Evolutionary conservation across 2,113 vertebrate genomes (phyloP).

Genomic region (Coptodon bakossiorum): DNA sequence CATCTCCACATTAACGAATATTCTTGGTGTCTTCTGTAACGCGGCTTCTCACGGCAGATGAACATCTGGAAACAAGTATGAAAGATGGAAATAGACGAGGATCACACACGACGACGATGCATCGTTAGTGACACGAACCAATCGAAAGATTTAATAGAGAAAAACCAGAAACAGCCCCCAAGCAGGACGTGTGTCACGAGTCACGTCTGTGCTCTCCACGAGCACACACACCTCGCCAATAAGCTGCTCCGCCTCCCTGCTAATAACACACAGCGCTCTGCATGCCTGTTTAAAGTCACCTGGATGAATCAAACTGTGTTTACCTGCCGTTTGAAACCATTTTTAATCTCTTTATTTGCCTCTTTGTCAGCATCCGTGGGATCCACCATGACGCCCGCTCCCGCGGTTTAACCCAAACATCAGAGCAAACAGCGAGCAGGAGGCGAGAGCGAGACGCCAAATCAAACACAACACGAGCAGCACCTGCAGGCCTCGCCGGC

Average conservation of each 20-base stretch:
- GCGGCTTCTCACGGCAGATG: no score
- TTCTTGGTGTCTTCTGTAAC: neutral
- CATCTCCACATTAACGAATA: neutral
- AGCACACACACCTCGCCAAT: neutral
- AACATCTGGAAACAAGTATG: neutral
- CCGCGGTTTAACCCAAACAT: neutral
- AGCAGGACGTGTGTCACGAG: neutral
- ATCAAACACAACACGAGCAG: slow-evolving; percentile 1
- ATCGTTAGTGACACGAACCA: neutral
- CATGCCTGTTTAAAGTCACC: neutral
- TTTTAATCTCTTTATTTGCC: neutral
- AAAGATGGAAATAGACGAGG: neutral
- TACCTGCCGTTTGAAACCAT: neutral
- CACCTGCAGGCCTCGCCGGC: neutral
- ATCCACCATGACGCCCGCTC: neutral
- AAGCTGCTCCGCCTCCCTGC: neutral
- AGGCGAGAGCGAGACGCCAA: neutral
- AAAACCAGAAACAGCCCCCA: neutral
- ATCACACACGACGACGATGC: neutral
- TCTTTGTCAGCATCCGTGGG: neutral
- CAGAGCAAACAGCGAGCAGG: neutral
- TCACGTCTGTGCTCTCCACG: neutral
- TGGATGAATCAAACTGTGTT: neutral
- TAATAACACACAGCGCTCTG: neutral
- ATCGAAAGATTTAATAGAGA: neutral